Evolutionary conservation across 2,797 vertebrate species (phyloP), one percentile per base, ranked within the genome.

Genomic region (Glyptemys insculpta): DNA sequence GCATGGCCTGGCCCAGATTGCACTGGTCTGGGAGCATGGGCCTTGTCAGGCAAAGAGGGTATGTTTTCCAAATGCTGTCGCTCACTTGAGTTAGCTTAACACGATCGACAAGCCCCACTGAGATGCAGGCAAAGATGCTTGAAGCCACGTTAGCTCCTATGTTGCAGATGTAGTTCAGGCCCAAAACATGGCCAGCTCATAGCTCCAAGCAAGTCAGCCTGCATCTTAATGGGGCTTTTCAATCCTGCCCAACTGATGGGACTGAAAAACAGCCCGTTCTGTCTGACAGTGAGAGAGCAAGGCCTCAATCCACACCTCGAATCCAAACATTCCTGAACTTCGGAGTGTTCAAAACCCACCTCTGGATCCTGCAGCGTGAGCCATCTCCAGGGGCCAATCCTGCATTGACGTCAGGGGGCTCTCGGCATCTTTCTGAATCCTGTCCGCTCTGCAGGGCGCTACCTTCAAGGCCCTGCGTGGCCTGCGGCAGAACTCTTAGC

Each of bases 101-200:
- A 34, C 2, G 29, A 62, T 15, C 31, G 29, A 62, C 31, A 16
- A 16, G n/a, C n/a, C 65, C n/a, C n/a, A 18, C 8, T 9, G 16
- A 19, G n/a, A 21, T 2, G 34, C 19, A 21, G 56, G 56, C 27
- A 5, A 16, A n/a, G 4, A 2, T 8, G 1, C 15, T 15, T 65
- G 62, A 34, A 65, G 65, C n/a, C 18, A 31, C 57, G 2, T 59
- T 31, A 31, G 57, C 29, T 15, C 1, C 31, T 31, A 19, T 21
- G 62, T 5, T 19, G 62, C 34, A 16, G 31, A n/a, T 31, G 15
- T 18, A 9, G 4, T 16, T 65, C 16, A 11, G n/a, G 65, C 18
- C 18, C 5, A 37, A 68, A 65, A 21, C 18, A 8, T 21, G n/a
- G 65, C 18, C 9, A 68, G n/a, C n/a, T 19, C 18, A 19, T 3